Percentiles rank a stretch among this genome's conserved stretches.
phyloP scores from a whole-genome alignment of 2,113 vertebrate genomes.

The Misgurnus mizolepis region DNA sequence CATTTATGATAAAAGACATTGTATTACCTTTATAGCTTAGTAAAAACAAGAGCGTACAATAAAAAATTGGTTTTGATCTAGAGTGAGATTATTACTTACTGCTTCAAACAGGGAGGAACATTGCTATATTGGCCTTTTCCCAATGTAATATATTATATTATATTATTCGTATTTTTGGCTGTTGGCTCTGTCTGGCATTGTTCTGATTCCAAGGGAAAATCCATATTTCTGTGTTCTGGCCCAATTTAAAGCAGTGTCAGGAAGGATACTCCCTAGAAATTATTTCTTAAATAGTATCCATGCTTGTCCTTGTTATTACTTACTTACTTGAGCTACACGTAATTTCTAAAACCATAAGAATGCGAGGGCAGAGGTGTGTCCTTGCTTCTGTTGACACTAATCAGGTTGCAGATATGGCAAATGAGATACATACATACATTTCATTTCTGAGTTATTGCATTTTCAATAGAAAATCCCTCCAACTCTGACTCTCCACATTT shows the following conservation, averaged over 20 bases:
- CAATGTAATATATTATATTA: neutral
- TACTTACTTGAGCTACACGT: slow-evolving; percentile 41
- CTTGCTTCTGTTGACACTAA: slow-evolving; percentile 53
- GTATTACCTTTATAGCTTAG: no score
- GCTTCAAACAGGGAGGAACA: no score
- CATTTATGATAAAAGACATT: no score
- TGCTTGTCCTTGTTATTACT: slow-evolving; percentile 42
- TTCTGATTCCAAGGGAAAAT: slow-evolving; percentile 48
- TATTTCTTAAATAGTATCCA: slow-evolving; percentile 49
- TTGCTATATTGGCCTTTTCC: neutral
- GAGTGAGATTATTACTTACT: no score
- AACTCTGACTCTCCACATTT: slow-evolving; percentile 33
- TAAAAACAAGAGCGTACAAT: no score
- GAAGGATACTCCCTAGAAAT: slow-evolving; percentile 52
- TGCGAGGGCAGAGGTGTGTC: slow-evolving; percentile 50
- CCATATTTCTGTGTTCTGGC: slow-evolving; percentile 47
- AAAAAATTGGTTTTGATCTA: no score
- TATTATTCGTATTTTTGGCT: slow-evolving; percentile 1
- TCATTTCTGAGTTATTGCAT: slow-evolving; percentile 61
- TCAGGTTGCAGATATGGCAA: slow-evolving; percentile 58
- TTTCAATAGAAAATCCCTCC: slow-evolving; percentile 48
- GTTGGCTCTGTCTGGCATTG: slow-evolving; percentile 35
- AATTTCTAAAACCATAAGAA: slow-evolving; percentile 47
- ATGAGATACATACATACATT: slow-evolving; percentile 60
- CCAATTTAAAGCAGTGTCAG: slow-evolving; percentile 53